These are phyloP conservation scores for Drosophila eohydei DNA, from an alignment of 2,888 invertebrate species.

Conservation along the genomic window DNA sequence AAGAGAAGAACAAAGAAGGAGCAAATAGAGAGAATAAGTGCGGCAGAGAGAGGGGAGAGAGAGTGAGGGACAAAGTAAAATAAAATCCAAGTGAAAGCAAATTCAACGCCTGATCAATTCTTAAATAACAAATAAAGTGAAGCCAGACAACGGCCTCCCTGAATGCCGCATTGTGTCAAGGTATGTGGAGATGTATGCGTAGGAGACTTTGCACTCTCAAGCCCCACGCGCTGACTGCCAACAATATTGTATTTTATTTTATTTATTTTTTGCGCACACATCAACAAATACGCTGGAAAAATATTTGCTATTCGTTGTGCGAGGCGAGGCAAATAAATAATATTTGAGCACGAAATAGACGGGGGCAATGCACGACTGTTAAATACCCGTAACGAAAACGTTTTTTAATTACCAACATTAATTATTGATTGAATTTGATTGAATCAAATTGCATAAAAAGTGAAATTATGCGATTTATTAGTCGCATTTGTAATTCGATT, in stretches of 20 bases:
- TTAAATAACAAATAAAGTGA: conserved; percentile 47
- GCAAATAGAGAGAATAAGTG: not conserved
- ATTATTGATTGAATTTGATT: not conserved
- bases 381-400: not conserved
- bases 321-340: conserved; percentile 16
- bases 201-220: conserved; percentile 2
- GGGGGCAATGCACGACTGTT: conserved; percentile 1
- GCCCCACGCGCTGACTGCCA: not conserved
- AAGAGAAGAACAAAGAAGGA: not conserved
- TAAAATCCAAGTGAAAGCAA: conserved; percentile 47
- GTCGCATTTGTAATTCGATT: not conserved
- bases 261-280: conserved; percentile 62
- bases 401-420: not conserved
- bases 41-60: not conserved
- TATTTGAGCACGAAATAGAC: not conserved
- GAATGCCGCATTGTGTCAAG: conserved; percentile 7
- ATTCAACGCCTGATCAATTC: conserved; percentile 63
- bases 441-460: not conserved
- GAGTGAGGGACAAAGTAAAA: conserved; percentile 14
- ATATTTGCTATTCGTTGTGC: conserved; percentile 58
- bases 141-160: conserved; percentile 17
- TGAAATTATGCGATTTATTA: not conserved
- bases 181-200: conserved; percentile 13
- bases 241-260: conserved; percentile 57
- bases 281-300: conserved; percentile 49